Conservation (phyloP, 2,888 invertebrate species). For the Acleris sparsana region DNA sequence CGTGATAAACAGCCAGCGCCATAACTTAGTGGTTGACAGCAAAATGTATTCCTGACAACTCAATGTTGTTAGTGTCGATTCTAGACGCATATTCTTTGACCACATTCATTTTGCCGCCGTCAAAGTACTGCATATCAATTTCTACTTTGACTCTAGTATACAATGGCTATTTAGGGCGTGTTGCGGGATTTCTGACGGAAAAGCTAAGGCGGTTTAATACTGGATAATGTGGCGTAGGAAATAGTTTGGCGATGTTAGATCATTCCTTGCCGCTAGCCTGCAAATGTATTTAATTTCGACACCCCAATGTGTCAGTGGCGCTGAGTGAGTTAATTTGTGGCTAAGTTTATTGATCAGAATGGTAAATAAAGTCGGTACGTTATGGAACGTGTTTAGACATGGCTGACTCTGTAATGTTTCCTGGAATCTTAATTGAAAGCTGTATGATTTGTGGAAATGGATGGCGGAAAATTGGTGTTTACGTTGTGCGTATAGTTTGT, state of each 20-base stretch:
- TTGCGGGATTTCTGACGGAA: constrained; percentile 5
- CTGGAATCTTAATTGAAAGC: constrained; percentile 33
- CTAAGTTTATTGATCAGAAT: constrained; percentile 20
- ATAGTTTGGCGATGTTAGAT: constrained; percentile 6
- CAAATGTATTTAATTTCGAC: no score
- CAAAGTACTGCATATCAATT: constrained; percentile 18
- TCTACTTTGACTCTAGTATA: constrained; percentile 1
- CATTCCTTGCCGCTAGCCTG: no score
- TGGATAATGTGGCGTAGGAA: constrained; percentile 10
- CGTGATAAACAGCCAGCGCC: constrained; percentile 4
- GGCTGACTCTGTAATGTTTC: constrained; percentile 27
- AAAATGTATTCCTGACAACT: constrained; percentile 47
- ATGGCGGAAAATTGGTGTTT: neutral
- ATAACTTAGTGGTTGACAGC: constrained; percentile 42
- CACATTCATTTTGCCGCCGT: constrained; percentile 32
- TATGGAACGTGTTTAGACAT: constrained; percentile 33
- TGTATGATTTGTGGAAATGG: constrained; percentile 31
- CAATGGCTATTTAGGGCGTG: constrained; percentile 10
- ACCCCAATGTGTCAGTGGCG: no score
- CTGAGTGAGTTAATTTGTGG: neutral
- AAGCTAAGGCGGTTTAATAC: constrained; percentile 9
- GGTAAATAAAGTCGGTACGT: constrained; percentile 22
- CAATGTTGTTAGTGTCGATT: constrained; percentile 41
- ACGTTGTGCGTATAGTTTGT: neutral
- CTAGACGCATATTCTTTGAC: constrained; percentile 39